These are phyloP conservation scores for Thryonomys swinderianus DNA, from an alignment of 2,113 vertebrate species.

Conservation along the genomic window DNA sequence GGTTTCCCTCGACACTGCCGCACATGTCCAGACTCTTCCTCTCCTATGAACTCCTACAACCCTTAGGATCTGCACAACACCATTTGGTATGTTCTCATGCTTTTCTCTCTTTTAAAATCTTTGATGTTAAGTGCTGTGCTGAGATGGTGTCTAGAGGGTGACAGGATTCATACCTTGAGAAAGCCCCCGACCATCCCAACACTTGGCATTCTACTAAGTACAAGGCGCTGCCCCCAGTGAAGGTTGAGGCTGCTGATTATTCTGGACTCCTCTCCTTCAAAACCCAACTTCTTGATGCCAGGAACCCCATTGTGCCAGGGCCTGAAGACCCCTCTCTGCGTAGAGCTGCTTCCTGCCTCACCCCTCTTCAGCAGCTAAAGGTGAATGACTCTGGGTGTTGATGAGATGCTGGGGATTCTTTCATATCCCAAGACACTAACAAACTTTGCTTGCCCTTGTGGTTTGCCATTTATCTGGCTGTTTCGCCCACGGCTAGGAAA, in stretches of 20 bases:
- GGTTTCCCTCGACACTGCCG: not conserved
- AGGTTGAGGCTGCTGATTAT: not conserved
- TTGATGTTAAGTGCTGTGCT: fast-evolving
- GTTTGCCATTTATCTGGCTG: not conserved
- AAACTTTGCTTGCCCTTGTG: not conserved
- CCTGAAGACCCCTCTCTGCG: not conserved
- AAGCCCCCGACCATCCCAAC: not conserved
- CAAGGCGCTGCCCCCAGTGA: fast-evolving
- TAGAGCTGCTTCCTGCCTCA: not conserved
- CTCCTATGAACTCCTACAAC: not conserved
- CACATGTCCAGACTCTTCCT: fast-evolving
- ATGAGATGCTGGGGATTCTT: too few relatives aligned
- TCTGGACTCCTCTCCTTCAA: not conserved
- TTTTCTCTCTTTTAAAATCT: not conserved
- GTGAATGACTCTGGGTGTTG: fast-evolving
- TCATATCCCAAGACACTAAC: not conserved
- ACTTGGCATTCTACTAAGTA: fast-evolving
- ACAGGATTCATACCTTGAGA: not conserved
- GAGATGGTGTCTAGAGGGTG: too few relatives aligned
- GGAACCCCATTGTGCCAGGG: not conserved
- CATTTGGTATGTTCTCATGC: too few relatives aligned
- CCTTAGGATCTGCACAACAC: not conserved
- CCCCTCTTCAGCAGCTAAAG: not conserved
- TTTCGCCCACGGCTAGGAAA: not conserved
- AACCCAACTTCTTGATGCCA: not conserved